phyloP scores from a whole-genome alignment of 2,113 vertebrate species.

The Odocoileus virginianus region DNA sequence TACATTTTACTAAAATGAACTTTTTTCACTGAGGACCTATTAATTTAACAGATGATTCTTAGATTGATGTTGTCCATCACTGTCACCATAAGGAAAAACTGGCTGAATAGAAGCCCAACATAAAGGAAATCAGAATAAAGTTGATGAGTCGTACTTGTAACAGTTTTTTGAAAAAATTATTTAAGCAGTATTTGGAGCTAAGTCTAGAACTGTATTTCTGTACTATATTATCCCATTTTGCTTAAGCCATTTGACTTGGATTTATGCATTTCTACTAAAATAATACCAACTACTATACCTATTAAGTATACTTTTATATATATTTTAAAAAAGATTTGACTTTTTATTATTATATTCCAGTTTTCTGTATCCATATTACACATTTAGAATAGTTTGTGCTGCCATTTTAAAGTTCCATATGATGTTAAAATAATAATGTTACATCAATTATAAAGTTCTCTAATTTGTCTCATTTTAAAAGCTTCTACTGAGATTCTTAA shows the following conservation, averaged over 20 bases:
- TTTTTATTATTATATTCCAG: neutral
- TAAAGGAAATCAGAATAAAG: neutral
- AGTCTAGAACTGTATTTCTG: neutral
- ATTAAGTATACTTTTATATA: neutral
- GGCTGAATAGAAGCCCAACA: neutral
- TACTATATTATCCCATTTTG: neutral
- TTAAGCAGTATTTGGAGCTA: neutral
- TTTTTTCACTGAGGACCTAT: neutral
- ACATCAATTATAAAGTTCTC: neutral
- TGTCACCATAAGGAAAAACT: neutral
- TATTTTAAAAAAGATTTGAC: neutral
- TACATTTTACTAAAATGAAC: neutral
- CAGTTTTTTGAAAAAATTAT: neutral
- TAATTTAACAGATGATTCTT: neutral
- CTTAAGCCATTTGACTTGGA: neutral
- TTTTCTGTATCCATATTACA: neutral
- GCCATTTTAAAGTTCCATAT: neutral
- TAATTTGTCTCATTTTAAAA: neutral
- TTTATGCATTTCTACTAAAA: neutral
- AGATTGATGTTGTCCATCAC: neutral
- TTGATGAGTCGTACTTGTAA: neutral
- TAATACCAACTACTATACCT: neutral
- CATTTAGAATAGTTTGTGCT: neutral
- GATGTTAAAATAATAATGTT: neutral
- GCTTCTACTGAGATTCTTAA: neutral